Conservation (phyloP, 1,140 invertebrate genomes). For the Notospermus geniculatus region DNA sequence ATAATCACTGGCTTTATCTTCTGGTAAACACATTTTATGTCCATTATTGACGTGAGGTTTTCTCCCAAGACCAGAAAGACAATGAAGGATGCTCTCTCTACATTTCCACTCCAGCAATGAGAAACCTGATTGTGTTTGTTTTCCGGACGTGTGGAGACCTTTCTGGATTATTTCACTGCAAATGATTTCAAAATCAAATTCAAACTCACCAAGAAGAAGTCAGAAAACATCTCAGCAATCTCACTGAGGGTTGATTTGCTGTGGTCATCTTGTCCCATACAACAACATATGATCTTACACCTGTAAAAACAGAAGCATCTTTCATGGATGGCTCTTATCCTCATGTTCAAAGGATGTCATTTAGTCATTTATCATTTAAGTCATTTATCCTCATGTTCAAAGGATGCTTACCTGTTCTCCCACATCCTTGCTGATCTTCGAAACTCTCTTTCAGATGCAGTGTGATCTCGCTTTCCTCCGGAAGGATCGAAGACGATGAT, state of each 20-base stretch:
- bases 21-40: too few relatives aligned
- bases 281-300: conserved; percentile 69
- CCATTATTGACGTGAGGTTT: too few relatives aligned
- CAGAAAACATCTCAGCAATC: conserved; percentile 63
- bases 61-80: too few relatives aligned
- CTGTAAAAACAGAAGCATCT: conserved; percentile 26
- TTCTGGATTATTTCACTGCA: background rate
- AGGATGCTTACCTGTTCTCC: conserved; percentile 65
- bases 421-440: conserved; percentile 43
- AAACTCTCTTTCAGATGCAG: conserved; percentile 60
- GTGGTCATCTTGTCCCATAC: conserved; percentile 72
- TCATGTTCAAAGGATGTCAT: too few relatives aligned
- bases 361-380: too few relatives aligned
- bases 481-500: conserved; percentile 78
- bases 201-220: conserved; percentile 45
- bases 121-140: too few relatives aligned
- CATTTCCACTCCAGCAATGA: too few relatives aligned
- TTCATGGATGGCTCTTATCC: too few relatives aligned
- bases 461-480: conserved; percentile 9
- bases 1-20: too few relatives aligned
- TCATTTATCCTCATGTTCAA: too few relatives aligned
- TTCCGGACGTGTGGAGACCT: too few relatives aligned
- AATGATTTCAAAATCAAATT: background rate
- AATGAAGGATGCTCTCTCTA: too few relatives aligned
- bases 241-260: conserved; percentile 80